phyloP scores from a whole-genome alignment of 2,888 invertebrate species.

The Oligia strigilis region DNA sequence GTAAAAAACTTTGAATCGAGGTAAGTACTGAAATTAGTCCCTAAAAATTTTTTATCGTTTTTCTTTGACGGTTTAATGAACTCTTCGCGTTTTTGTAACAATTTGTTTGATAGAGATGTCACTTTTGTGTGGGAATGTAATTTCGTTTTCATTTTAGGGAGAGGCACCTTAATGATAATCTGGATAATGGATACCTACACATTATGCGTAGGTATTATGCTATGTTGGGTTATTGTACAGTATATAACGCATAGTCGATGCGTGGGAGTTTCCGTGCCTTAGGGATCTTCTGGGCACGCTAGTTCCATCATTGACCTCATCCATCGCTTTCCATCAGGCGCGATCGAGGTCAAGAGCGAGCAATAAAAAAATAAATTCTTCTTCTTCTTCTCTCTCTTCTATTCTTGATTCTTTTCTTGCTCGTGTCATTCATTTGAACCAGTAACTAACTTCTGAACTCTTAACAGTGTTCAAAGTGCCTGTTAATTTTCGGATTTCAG shows the following conservation, averaged over 20 bases:
- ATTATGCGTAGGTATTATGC: neutral
- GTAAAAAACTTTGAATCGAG: slow-evolving; percentile 21
- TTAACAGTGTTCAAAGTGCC: neutral
- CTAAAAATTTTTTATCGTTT: slow-evolving; percentile 35
- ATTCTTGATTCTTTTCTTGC: too few relatives aligned
- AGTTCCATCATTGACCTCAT: too few relatives aligned
- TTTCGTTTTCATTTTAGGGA: neutral
- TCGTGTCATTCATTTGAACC: neutral
- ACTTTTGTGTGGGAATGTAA: slow-evolving; percentile 3
- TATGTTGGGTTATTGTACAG: too few relatives aligned
- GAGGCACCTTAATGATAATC: neutral
- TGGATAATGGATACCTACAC: neutral
- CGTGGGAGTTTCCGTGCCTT: too few relatives aligned
- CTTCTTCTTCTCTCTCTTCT: too few relatives aligned
- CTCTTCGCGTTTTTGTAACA: slow-evolving; percentile 29
- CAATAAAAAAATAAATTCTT: too few relatives aligned
- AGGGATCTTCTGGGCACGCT: too few relatives aligned
- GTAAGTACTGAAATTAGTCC: neutral
- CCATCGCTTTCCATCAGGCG: too few relatives aligned
- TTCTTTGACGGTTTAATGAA: slow-evolving; percentile 48
- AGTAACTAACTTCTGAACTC: neutral
- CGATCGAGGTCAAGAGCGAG: too few relatives aligned
- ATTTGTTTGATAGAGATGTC: slow-evolving; percentile 6
- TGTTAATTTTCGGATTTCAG: neutral
- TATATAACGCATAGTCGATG: too few relatives aligned